Evolutionary conservation across 2,888 invertebrate species (phyloP).

Genomic region (Eudemis profundana): DNA sequence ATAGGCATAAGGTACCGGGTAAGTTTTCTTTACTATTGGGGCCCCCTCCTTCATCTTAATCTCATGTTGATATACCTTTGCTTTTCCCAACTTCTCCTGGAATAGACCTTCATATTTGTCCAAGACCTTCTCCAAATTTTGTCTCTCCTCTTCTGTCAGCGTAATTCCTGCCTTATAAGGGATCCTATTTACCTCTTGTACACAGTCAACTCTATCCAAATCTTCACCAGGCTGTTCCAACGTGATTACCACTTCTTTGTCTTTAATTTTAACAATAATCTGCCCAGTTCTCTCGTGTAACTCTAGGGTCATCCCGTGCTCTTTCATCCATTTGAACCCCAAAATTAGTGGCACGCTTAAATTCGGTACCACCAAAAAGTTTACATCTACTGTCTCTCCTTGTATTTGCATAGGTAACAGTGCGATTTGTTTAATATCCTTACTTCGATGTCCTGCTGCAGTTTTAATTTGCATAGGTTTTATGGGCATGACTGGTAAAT

Average conservation of each 20-base stretch:
- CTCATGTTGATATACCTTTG: constrained; percentile 48
- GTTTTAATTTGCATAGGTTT: constrained; percentile 42
- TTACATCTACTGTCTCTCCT: neutral
- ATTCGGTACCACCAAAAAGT: constrained; percentile 30
- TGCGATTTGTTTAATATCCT: constrained; percentile 29
- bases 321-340: constrained; percentile 44
- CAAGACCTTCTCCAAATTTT: constrained; percentile 6
- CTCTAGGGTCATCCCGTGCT: constrained; percentile 9
- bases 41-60: constrained; percentile 43
- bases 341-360: constrained; percentile 35
- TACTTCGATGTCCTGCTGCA: constrained; percentile 44
- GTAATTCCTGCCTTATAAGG: neutral
- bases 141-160: neutral
- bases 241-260: no score
- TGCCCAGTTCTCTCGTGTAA: neutral
- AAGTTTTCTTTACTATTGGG: constrained; percentile 46
- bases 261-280: neutral
- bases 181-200: no score
- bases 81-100: constrained; percentile 36
- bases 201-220: no score
- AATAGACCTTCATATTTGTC: constrained; percentile 28
- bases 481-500: constrained; percentile 28
- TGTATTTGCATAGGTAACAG: constrained; percentile 33
- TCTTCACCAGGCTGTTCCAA: no score
- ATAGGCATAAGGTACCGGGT: constrained; percentile 50